Conservation (phyloP, 2,113 vertebrate genomes). For the Amia ocellicauda region DNA sequence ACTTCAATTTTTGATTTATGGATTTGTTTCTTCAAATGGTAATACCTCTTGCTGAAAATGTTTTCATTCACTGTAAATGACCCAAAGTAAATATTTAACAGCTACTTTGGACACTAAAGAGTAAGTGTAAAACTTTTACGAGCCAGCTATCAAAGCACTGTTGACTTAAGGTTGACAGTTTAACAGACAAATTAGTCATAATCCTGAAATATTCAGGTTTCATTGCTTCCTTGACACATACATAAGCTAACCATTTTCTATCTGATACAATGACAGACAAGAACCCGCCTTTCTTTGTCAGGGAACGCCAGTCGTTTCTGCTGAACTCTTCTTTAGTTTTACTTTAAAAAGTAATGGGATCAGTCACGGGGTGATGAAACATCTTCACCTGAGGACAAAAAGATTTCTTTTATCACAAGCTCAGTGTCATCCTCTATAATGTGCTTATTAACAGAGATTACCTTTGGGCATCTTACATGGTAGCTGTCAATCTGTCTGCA, state of each 20-base stretch:
- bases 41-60: no score
- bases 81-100: neutral
- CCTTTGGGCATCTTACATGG: constrained; percentile 69
- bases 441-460: constrained; percentile 72
- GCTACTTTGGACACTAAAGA: neutral
- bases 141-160: neutral
- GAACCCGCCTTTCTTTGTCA: constrained; percentile 44
- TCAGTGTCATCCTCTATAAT: constrained; percentile 70
- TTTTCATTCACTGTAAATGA: neutral
- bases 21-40: no score
- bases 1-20: no score
- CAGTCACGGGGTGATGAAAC: constrained; percentile 71
- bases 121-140: neutral
- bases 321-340: constrained; percentile 55
- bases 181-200: neutral
- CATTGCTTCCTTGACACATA: neutral
- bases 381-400: constrained; percentile 70
- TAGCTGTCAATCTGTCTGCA: constrained; percentile 76
- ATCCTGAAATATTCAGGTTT: neutral
- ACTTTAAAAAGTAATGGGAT: constrained; percentile 53
- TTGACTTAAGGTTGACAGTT: neutral
- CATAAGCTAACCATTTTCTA: constrained; percentile 21
- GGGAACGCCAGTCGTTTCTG: constrained; percentile 46
- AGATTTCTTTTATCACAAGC: constrained; percentile 66
- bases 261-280: constrained; percentile 62